phyloP scores from a whole-genome alignment of 2,888 invertebrate genomes.

The Eurois occulta region DNA sequence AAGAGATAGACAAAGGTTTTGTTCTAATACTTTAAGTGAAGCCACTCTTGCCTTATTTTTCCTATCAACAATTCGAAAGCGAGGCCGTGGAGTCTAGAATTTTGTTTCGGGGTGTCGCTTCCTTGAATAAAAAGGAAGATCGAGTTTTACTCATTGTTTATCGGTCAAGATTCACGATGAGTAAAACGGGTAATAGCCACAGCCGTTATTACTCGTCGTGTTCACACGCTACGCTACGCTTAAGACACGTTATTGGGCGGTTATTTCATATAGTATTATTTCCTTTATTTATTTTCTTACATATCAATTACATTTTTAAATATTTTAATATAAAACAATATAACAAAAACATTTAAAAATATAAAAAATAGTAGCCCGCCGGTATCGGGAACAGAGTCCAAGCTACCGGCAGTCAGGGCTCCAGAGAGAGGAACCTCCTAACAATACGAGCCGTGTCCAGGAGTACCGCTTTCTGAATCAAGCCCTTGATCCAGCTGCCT shows the following conservation, averaged over 20 bases:
- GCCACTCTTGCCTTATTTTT: background rate
- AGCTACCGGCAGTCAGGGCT: too few species aligned
- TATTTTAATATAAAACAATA: too few species aligned
- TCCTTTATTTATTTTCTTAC: too few species aligned
- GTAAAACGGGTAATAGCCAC: background rate
- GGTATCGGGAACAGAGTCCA: too few species aligned
- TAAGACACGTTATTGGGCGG: background rate
- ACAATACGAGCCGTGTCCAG: too few species aligned
- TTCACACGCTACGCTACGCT: background rate
- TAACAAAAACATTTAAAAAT: too few species aligned
- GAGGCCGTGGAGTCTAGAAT: background rate
- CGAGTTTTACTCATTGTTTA: background rate
- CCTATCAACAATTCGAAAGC: background rate
- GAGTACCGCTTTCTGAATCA: too few species aligned
- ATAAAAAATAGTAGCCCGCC: too few species aligned
- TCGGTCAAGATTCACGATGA: background rate
- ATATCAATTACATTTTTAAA: too few species aligned
- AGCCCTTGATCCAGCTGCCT: too few species aligned
- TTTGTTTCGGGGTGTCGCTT: background rate
- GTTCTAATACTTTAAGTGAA: background rate
- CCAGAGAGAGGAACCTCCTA: too few species aligned
- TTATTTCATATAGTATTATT: constrained; percentile 23
- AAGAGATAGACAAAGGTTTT: background rate
- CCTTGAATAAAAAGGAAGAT: background rate
- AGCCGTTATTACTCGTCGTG: background rate